Base-by-base conservation (phyloP, 2,888 invertebrate species). In the Drosophila pullipes region DNA sequence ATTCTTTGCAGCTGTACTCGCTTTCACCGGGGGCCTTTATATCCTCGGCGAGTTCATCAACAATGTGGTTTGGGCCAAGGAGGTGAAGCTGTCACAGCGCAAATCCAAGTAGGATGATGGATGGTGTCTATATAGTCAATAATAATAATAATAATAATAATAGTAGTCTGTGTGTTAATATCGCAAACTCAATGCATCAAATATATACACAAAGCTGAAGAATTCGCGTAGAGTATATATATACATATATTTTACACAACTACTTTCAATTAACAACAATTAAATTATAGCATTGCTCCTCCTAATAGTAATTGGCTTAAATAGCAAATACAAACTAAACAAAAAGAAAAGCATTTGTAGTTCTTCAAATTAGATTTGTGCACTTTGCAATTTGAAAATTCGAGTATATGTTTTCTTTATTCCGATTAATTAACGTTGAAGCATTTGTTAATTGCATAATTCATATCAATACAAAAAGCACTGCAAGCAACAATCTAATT, bases 1-100 rank as follows among this genome's bases (percentile, higher is more conserved):
- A 13, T 98, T 98, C 94, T 96, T 98, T 91, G 82, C 95, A 13
- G 94, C 94, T 16, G 94, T 96, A 73, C 94, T 97, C 57, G 93
- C 94, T 4, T 94, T 97, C 82, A 94, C 95, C 22, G 93, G 94
- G 70, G 92, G 94, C 25, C 94, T 97, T 61, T 98, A 97, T 92
- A 92, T 96, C 66, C 85, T 95, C 47, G 98, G 98, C 41, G 97
- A 97, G 92, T 94, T 94, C 70, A 87, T 97, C 61, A 97, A 97
- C 92, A 94, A 94, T 80, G 93, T 95, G 78, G 93, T 97, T 74
- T 97, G 97, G 97, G 95, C 96, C 92, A 95, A 95, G 91, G 95
- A 95, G 91, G 94, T 95, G 35, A 94, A 95, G 85, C 91, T 94
- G 37, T 90, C 90, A 10, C 89, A 91, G 58, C 91, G 91, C 71